Conservation (phyloP, 2,113 vertebrate species). For the Syrmaticus mikado region DNA sequence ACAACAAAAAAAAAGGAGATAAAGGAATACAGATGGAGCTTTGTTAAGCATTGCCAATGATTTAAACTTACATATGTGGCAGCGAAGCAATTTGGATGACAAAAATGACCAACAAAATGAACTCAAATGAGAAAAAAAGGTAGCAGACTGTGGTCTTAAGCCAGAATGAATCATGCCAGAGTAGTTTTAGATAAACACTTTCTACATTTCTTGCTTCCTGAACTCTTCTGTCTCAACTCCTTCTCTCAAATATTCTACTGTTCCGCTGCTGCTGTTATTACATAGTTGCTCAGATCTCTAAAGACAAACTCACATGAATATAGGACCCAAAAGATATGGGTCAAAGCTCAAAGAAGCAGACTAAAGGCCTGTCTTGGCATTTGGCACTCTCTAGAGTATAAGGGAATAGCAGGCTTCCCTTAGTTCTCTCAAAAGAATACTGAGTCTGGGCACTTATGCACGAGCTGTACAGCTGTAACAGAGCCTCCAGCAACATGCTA, state of each 20-base stretch:
- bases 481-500: not conserved
- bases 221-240: fast-evolving
- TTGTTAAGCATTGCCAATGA: not conserved
- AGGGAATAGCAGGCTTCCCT: not conserved
- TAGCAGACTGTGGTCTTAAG: not conserved
- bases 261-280: not conserved
- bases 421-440: not conserved
- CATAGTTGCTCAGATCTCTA: not conserved
- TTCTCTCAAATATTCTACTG: not conserved
- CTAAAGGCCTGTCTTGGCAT: fast-evolving
- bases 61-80: not conserved
- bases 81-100: not conserved
- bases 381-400: fast-evolving
- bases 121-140: not conserved
- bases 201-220: not conserved
- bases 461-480: fast-evolving
- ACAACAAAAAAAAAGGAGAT: not conserved
- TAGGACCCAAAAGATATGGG: not conserved
- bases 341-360: not conserved
- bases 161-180: not conserved
- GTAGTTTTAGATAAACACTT: not conserved
- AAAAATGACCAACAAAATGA: not conserved
- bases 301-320: not conserved
- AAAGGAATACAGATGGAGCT: not conserved
- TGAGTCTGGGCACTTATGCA: fast-evolving